Base-by-base conservation (phyloP, 2,797 vertebrate genomes). In the Arremon aurantiirostris region DNA sequence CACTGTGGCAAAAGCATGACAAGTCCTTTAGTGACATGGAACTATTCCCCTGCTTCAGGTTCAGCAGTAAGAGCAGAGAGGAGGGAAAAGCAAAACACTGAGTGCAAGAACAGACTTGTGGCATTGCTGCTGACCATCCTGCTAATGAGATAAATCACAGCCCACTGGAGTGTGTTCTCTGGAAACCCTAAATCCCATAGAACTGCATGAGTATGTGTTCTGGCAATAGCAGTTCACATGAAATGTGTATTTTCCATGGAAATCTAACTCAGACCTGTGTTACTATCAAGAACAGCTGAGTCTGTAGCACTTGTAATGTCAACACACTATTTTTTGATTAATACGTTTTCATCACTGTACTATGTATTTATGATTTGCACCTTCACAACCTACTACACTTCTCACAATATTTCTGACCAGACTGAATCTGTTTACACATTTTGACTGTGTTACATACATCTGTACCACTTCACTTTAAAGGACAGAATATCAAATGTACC, bases 131-230 rank as follows among this genome's bases (percentile, higher is more conserved):
- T 93, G 82, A 90, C 80, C 86, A 88, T 23, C 55, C 65, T 35
- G 76, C 68, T 57, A 64, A 44, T 83, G n/a, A 94, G 63, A 79
- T 59, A 86, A 52, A 86, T 86, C 39, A 3, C 42, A 91, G 81
- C 82, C 88, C 65, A 11, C 71, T 87, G 6, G 32, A 87, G 14
- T 2, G 3, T 88, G 82, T 49, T 88, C 89, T 89, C 65, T 77
- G 69, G 56, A 91, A 94, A 85, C 69, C 72, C 50, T 35, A 87
- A 95, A 92, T 88, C 42, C 87, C 82, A 83, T 28, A 88, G 82
- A 91, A 90, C 86, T 39, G 8, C 24, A 30, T 37, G 34, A 87
- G 50, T 12, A 76, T 2, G 14, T 72, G 14, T 72, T 91, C 87
- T 76, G 0, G 0, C 65, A 91, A 86, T 0, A 79, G 72, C 20